Percentiles rank a stretch among this genome's conserved stretches.
These are phyloP conservation scores for Lithodes maja DNA, from an alignment of 2,888 invertebrate genomes.

Conservation along the genomic window DNA sequence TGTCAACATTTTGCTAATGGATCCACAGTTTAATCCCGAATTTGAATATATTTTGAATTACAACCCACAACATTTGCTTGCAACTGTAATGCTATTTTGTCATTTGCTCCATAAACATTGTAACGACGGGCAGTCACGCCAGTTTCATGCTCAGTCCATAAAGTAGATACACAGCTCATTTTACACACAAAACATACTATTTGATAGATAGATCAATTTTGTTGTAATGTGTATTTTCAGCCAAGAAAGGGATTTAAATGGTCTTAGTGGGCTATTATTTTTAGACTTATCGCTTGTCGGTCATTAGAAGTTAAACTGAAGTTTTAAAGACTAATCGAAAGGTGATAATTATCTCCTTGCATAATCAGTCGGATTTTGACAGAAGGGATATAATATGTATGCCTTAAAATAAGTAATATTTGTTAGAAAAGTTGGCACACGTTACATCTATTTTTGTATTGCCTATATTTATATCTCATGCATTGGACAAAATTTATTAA, in stretches of 20 bases:
- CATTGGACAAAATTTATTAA: not conserved
- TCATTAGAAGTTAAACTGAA: no score
- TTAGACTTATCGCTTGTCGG: no score
- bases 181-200: not conserved
- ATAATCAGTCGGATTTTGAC: no score
- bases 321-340: no score
- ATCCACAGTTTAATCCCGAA: constrained; percentile 39
- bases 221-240: not conserved
- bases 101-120: constrained; percentile 18
- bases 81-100: constrained; percentile 30
- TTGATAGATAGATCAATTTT: not conserved
- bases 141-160: not conserved
- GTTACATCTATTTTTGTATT: no score
- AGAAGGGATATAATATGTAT: no score
- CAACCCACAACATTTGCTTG: constrained; percentile 27
- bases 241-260: no score
- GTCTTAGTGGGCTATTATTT: no score
- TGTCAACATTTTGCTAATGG: constrained; percentile 32
- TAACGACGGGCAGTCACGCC: not conserved
- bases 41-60: constrained; percentile 34
- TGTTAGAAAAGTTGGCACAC: no score
- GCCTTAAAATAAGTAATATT: no score
- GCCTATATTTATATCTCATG: no score
- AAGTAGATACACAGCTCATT: not conserved
- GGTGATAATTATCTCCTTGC: no score